Base-by-base conservation (phyloP, 2,797 vertebrate species). In the Brotula barbata region DNA sequence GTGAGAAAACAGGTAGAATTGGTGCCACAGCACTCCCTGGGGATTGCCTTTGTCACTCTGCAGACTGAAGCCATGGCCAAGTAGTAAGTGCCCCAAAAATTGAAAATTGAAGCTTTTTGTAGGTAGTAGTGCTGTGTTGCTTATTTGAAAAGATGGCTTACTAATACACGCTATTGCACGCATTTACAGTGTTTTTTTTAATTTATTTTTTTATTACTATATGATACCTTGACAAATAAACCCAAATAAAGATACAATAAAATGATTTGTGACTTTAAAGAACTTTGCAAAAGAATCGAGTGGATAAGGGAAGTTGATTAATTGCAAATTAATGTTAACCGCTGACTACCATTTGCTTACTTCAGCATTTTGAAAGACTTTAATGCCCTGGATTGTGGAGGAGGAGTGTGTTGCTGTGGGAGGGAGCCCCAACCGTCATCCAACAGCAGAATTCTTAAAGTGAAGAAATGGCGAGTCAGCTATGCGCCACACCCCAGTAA, bases 1-100 rank as follows among this genome's bases (percentile, higher is more conserved):
- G 89, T 93, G 61, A 61, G 75, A 1, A 80, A 75, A 58, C 88
- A 95, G 62, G 85, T 88, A 16, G 63, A 86, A 45, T 49, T 37
- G 17, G 89, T 91, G n/a, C 87, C 82, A 60, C 58, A 83, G 54
- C 83, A 77, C 49, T 89, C 94, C 0, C 84, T 99, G 68, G 96
- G 97, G 72, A 93, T 99, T 70, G 97, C 95, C 58, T 99, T 97
- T 4, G 90, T 99, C 78, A 96, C 95, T 6, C 88, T 99, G 72
- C 90, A 94, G 81, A 94, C 91, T 1, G 93, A 94, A 59, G 90
- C 90, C 28, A 98, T 95, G 95, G 94, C 97, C 58, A 92, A 92
- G 45, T 89, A 84, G 97, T 99, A 84, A 94, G 96, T 93, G n/a
- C 15, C 14, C 2, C 6, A 11, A 33, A 33, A 33, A 33, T 6